phyloP scores from a whole-genome alignment of 2,113 vertebrate genomes.

The Limanda limanda region DNA sequence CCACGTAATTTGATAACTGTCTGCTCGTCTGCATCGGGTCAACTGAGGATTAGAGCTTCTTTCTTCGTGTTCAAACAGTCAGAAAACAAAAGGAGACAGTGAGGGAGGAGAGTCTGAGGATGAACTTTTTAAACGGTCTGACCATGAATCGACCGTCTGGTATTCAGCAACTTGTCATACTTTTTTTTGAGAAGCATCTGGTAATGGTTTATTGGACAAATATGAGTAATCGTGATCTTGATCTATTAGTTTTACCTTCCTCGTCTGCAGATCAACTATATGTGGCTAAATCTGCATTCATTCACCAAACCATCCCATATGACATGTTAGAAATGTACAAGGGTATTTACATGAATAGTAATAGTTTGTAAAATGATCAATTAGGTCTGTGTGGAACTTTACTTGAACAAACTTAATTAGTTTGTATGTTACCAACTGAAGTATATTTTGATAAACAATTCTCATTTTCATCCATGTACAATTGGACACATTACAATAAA shows the following conservation, averaged over 20 bases:
- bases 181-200: slow-evolving; percentile 42
- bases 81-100: slow-evolving; percentile 6
- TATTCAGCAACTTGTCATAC: slow-evolving; percentile 25
- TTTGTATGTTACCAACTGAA: too few species aligned
- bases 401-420: too few species aligned
- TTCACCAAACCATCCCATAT: too few species aligned
- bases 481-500: too few species aligned
- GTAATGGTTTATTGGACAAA: slow-evolving; percentile 13
- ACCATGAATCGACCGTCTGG: slow-evolving; percentile 34
- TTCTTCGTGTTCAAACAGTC: neutral
- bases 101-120: neutral
- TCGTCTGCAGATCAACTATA: neutral
- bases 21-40: neutral
- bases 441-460: too few species aligned
- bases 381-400: too few species aligned
- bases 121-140: neutral
- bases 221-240: neutral
- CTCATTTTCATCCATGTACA: too few species aligned
- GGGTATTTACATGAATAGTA: neutral
- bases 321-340: too few species aligned
- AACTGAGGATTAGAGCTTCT: neutral
- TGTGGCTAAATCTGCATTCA: too few species aligned
- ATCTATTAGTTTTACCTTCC: neutral
- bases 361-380: too few species aligned
- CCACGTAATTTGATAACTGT: neutral